phyloP scores from a whole-genome alignment of 1,140 invertebrate species.

The Drosophila baimaii region DNA sequence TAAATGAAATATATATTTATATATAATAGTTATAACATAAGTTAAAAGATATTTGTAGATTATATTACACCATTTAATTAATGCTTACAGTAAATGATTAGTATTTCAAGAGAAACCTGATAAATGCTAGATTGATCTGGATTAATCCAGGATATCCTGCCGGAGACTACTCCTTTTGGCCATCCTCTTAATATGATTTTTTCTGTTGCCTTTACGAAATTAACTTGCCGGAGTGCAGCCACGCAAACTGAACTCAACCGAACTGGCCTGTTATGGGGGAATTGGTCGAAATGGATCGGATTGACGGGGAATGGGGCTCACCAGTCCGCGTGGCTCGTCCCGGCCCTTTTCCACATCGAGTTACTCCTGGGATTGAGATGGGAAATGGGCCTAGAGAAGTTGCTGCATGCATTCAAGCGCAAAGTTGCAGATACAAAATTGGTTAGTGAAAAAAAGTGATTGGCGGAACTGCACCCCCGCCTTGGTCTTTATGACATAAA shows the following conservation, averaged over 20 bases:
- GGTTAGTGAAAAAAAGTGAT: slow-evolving; percentile 79
- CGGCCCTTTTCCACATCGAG: slow-evolving; percentile 20
- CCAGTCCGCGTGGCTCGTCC: neutral
- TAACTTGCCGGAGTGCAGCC: slow-evolving; percentile 78
- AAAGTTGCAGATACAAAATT: slow-evolving; percentile 83
- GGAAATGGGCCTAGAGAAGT: slow-evolving; percentile 42
- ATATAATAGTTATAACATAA: too few species aligned
- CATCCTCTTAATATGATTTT: slow-evolving; percentile 24
- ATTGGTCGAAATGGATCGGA: slow-evolving; percentile 29
- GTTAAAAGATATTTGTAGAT: neutral
- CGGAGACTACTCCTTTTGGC: neutral
- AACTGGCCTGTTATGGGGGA: slow-evolving; percentile 26
- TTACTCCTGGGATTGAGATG: slow-evolving; percentile 33
- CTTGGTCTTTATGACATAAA: slow-evolving; percentile 71
- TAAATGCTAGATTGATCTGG: neutral
- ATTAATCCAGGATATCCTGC: slow-evolving; percentile 12
- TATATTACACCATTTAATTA: neutral
- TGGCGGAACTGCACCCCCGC: slow-evolving; percentile 27
- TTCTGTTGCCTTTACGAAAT: slow-evolving; percentile 62
- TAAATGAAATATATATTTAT: too few species aligned
- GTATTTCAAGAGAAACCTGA: neutral
- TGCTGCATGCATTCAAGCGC: slow-evolving; percentile 82
- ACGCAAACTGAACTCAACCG: slow-evolving; percentile 67
- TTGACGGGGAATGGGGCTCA: neutral
- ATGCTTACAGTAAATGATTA: too few species aligned